Evolutionary conservation across 2,113 vertebrate species (phyloP), one percentile per base, ranked within the genome.

Genomic region (Pheucticus melanocephalus): DNA sequence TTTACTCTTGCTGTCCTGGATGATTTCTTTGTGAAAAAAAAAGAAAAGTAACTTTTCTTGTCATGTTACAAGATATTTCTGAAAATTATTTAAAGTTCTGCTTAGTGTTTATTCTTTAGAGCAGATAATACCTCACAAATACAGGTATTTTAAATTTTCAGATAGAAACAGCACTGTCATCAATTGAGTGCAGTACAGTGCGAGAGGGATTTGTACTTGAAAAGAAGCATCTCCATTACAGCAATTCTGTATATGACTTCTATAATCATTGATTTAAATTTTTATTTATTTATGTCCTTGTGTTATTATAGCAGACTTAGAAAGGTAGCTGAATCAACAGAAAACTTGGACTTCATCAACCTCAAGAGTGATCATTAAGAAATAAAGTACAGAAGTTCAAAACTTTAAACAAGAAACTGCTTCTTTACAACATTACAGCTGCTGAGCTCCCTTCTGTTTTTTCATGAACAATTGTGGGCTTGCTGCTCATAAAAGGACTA

Each of bases 251-350:
- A 22, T n/a, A 20, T 35, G 4, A 77, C 18, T 94, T 90, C 28
- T 40, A 45, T 39, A 8, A 25, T 12, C 2, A 12, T 6, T 76
- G n/a, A 18, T 63, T n/a, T 24, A 16, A 15, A 2, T 30, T 47
- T 25, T 37, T 28, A 28, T n/a, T 13, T 25, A 35, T 69, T 79
- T 37, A 69, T 66, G 51, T 61, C 40, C 31, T 57, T 77, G 14
- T 86, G 17, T n/a, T 54, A 19, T 31, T 92, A 48, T 4, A 95
- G 91, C 66, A 0, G 83, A 94, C 30, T 95, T 85, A 93, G 31
- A 95, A 95, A 77, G 85, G 69, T 35, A 85, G 50, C 13, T 91
- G 70, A 95, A 45, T 90, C 44, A 72, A 28, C 45, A 94, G 68
- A 88, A 60, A 87, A 69, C 14, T 18, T 75, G 17, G 68, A 84